phyloP scores from a whole-genome alignment of 2,797 vertebrate species.

The Eospalax fontanierii region DNA sequence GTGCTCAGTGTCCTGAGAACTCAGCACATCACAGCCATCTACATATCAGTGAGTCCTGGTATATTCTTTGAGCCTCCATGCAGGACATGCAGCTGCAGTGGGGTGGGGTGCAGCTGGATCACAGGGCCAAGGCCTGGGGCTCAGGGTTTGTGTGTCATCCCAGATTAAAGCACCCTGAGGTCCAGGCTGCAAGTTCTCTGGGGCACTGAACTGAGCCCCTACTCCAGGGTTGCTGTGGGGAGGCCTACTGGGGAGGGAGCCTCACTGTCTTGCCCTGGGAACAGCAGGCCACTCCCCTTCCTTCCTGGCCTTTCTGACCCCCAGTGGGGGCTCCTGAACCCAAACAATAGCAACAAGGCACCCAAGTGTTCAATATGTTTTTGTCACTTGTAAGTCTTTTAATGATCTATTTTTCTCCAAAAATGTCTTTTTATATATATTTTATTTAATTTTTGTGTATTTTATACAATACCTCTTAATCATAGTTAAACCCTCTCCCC shows the following conservation, averaged over 20 bases:
- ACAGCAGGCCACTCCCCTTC: too few relatives aligned
- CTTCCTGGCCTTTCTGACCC: background rate
- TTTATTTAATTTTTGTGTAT: too few relatives aligned
- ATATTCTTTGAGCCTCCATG: background rate
- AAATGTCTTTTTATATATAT: too few relatives aligned
- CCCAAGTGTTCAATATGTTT: accelerated
- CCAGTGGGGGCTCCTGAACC: background rate
- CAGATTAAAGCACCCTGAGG: background rate
- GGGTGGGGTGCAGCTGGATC: background rate
- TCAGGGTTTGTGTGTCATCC: accelerated
- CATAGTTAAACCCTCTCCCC: too few relatives aligned
- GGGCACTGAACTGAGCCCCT: background rate
- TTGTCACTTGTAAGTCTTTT: too few relatives aligned
- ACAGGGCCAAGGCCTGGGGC: accelerated
- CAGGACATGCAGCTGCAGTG: background rate
- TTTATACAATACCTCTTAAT: too few relatives aligned
- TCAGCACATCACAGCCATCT: background rate
- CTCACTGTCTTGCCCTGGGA: background rate
- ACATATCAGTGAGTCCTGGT: background rate
- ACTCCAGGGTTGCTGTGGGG: background rate
- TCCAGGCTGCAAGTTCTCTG: background rate
- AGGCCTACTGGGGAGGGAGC: background rate
- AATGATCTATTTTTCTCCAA: too few relatives aligned
- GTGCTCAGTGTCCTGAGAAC: background rate
- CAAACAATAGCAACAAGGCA: too few relatives aligned